These are phyloP conservation scores for Ptychodera flava DNA, from an alignment of 35 echinoderm and acorn worm genomes.

Conservation along the genomic window DNA sequence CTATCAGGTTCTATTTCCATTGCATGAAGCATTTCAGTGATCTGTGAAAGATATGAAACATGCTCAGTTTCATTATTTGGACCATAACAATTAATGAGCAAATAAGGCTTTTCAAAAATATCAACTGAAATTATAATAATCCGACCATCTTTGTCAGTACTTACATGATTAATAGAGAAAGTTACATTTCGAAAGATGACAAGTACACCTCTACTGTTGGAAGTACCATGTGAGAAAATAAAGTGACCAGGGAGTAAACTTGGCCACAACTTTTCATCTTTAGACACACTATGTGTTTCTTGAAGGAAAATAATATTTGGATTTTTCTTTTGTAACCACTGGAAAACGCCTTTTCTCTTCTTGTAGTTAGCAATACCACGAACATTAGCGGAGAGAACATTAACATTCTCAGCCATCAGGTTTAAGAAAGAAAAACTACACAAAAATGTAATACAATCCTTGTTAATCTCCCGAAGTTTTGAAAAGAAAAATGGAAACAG, in stretches of 20 bases:
- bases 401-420: not conserved
- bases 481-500: no score
- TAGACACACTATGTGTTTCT: not conserved
- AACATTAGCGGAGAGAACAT: not conserved
- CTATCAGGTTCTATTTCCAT: not conserved
- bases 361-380: not conserved
- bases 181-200: not conserved
- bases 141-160: not conserved
- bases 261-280: not conserved
- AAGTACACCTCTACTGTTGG: not conserved
- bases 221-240: not conserved
- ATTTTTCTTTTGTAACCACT: not conserved
- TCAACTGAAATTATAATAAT: not conserved
- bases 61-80: not conserved
- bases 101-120: not conserved
- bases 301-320: not conserved
- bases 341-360: not conserved
- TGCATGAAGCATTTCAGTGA: not conserved
- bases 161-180: not conserved
- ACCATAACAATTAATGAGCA: not conserved
- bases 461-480: no score
- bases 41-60: not conserved
- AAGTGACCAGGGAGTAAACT: not conserved
- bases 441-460: no score
- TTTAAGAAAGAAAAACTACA: no score